Base-by-base conservation (phyloP, 2,797 vertebrate species). In the Sebastes alutus region DNA sequence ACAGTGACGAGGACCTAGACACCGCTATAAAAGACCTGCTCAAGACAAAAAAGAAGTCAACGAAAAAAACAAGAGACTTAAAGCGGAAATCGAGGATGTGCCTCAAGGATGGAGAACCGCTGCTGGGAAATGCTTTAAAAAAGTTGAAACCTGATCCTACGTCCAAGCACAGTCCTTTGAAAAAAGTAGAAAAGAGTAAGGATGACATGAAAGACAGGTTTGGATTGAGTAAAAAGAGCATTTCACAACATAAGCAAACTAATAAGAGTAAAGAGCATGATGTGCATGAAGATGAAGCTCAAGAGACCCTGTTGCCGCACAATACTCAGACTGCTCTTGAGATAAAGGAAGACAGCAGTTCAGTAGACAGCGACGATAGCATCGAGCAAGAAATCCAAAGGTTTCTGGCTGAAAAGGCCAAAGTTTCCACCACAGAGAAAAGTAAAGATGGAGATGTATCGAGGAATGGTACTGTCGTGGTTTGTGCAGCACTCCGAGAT, bases 1-100 rank as follows among this genome's bases (percentile, higher is more conserved):
- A 99, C 93, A 99, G 98, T 0, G 98, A 99, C 6, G 98, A 99
- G 85, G 99, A 99, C 88, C 95, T 99, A 1, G 97, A 99, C 49
- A 96, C 96, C 0, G 99, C 98, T 13, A 99, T 98, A 82, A 99
- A 98, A 95, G 98, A 99, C 87, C 90, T 99, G 71, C 88, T 99
- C 5, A 94, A 96, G 46, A 99, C 99, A 7, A 99, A 99, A 90
- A 97, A 95, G 75, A 98, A 96, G 83, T 89, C 96, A 6, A 97
- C 96, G 93, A 98, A 95, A 91, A 96, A 96, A 80, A 81, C 88
- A 1, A 96, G 94, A 87, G 97, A 97, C 64, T 83, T 96, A 30
- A 96, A 96, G 69, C 81, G 87, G 5, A 93, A 94, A 7, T 87
- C 95, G 77, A 96, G 89, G 83, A 97, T 96, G 89, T 94, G 88